Base-by-base conservation (phyloP, 2,113 vertebrate genomes). In the Pelecanoides urinatrix region DNA sequence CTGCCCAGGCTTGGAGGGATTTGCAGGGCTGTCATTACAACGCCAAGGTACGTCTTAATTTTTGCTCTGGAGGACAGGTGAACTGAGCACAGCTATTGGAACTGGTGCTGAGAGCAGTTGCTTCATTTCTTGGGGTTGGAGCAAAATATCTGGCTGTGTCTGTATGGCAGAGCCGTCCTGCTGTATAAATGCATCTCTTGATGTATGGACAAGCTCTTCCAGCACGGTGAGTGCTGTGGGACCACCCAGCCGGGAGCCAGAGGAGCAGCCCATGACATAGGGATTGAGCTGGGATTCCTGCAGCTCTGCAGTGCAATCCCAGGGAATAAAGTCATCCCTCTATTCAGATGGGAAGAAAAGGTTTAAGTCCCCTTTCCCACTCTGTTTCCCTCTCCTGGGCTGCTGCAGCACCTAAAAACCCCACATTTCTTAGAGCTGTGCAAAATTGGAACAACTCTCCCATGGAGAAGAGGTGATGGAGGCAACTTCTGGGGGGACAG, bases 91-190 rank as follows among this genome's bases (percentile, higher is more conserved):
- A 16, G 44, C 36, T 29, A 7, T 11, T 16, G 32, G 58, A 34
- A 53, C 14, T 9, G 1, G 5, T 4, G 4, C 67, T 63, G 42
- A 13, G 32, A 80, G 17, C 1, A 0, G 22, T 32, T 47, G 13
- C 27, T 79, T 71, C 30, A 9, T 58, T 85, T 80, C 58, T 68
- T 34, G 68, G 55, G 10, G 27, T 58, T 17, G 29, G 65, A 52
- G 52, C 10, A 29, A 21, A 68, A 36, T 7, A 26, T 7, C 53
- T 36, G 70, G 75, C 8, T 52, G 45, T 27, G 25, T 22, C 49
- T 38, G 13, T 5, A 19, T 1, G 13, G 55, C 55, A 50, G 53
- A 27, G 18, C 55, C 6, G 3, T 13, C 49, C 42, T 8, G 34
- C 38, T 59, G 11, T 22, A 18, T 10, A 44, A 62, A 23, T 3